Base-by-base conservation (phyloP, 1,140 invertebrate genomes). In the Trinorchestia longiramus region DNA sequence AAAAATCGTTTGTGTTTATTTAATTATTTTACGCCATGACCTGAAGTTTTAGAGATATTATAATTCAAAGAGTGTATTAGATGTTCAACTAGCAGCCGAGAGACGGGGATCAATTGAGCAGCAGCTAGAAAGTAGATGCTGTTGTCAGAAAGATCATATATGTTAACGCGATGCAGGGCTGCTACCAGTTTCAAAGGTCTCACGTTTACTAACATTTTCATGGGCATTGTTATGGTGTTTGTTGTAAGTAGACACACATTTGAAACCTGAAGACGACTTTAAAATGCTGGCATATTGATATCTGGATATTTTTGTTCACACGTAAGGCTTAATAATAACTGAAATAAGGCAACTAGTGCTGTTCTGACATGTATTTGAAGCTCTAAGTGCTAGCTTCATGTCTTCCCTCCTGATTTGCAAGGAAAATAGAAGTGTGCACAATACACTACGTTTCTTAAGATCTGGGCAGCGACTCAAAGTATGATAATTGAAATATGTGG, bases 111-210 rank as follows among this genome's bases (percentile, higher is more conserved):
- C 47, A 53, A 53, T 53, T 53, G 47, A 6, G 47, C 47, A 53
- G 47, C 47, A 77, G 62, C 62, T 28, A 77, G 62, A 36, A 77
- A 77, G 62, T 36, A 23, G 11, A 77, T 19, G 62, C 62, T 77
- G 62, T 23, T 19, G 28, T 77, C 28, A 77, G 28, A 77, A 36
- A 77, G 62, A 77, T 77, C 62, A 77, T 28, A 23, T 77, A 23
- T 77, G 62, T 42, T 95, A n/a, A 62, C 95, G 95, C 8, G 42
- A 87, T 42, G 40, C 15, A 19, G 8, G 42, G 41, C 77, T 62
- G 57, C 95, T 95, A 42, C 43, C n/a, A 43, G 15, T 95, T 95
- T 95, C n/a, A 57, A 95, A 95, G 53, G n/a, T 95, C 53, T 95
- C 95, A 43, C 95, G 53, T 95, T 43, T 42, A 77, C 62, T 77